Base-by-base conservation (phyloP, 2,797 vertebrate genomes). In the Alca torda region DNA sequence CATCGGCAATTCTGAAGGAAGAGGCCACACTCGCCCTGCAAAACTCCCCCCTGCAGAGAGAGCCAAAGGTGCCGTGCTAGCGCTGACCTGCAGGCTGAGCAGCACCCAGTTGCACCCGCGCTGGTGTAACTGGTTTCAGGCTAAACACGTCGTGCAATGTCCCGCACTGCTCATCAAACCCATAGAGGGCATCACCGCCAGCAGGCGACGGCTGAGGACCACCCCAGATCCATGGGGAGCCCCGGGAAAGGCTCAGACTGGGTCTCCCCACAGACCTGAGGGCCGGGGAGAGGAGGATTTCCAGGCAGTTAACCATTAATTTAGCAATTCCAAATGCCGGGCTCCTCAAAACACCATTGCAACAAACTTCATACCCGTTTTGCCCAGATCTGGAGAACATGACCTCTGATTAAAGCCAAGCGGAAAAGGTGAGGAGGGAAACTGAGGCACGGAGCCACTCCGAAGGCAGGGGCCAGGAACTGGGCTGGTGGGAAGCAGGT, bases 91-190 rank as follows among this genome's bases (percentile, higher is more conserved):
- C 41, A 37, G 19, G 28, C 4, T 6, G n/a, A 11, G 45, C 14
- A 51, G 45, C 35, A 24, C 23, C n/a, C 41, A 17, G 13, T 5
- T 31, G 21, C 7, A 5, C 11, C n/a, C 8, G 0, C 9, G 14
- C 51, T 19, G 2, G n/a, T 31, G 59, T 11, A 23, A 13, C 33
- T 2, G 1, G n/a, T 35, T 64, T 14, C 25, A 28, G 11, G 14
- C 16, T 30, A 9, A 53, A 39, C 20, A 4, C 2, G 0, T 25
- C 2, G 0, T 10, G 33, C 37, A 2, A 4, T 4, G 8, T 45
- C 50, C 41, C 4, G 11, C 8, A 5, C 43, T 10, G 4, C 33
- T 35, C 45, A 7, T 28, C 2, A 0, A 23, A 16, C 9, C 43
- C 5, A 1, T 7, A 7, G 73, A 23, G 16, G 33, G 10, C n/a